A percentile compares a stretch with the other conserved stretches of the same genome.
phyloP scores from a whole-genome alignment of 1,140 invertebrate genomes.

The Eumeta japonica region DNA sequence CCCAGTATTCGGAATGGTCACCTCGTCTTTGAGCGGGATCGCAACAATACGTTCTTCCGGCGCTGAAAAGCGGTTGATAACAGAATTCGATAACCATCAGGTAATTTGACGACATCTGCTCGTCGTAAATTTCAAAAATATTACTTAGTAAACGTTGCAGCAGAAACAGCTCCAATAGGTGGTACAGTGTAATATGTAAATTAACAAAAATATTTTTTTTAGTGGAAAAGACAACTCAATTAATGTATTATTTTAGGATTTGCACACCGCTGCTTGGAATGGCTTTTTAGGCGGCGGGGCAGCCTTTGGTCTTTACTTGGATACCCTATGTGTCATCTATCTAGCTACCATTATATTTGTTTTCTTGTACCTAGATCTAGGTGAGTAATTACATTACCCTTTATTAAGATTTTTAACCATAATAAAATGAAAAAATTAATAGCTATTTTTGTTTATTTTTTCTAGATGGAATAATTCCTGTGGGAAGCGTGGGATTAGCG shows the following conservation, averaged over 20 bases:
- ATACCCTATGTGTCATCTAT: constrained; percentile 40
- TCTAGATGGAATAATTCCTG: constrained; percentile 19
- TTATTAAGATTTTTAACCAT: no score
- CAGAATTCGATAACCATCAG: constrained; percentile 43
- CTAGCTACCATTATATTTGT: constrained; percentile 41
- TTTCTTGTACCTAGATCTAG: constrained; percentile 44
- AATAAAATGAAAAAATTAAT: no score
- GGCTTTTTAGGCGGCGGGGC: constrained; percentile 33
- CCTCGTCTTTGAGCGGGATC: constrained; percentile 31
- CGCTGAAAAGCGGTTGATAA: constrained; percentile 27
- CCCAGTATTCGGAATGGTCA: constrained; percentile 3
- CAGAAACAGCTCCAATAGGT: no score
- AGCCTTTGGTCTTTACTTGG: constrained; percentile 45
- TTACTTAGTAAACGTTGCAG: no score
- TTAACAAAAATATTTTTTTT: no score
- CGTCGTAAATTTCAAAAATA: neutral
- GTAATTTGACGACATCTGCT: neutral
- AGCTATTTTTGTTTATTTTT: constrained; percentile 8
- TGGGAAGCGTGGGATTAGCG: constrained; percentile 71
- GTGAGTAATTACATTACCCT: constrained; percentile 22
- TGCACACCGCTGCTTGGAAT: constrained; percentile 46
- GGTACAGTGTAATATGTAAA: no score
- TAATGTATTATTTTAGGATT: constrained; percentile 41
- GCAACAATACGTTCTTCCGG: constrained; percentile 38
- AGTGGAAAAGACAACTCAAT: no score